A percentile compares a stretch with the other conserved stretches of the same genome.
phyloP scores from a whole-genome alignment of 2,113 vertebrate genomes.

The Helogale parvula region DNA sequence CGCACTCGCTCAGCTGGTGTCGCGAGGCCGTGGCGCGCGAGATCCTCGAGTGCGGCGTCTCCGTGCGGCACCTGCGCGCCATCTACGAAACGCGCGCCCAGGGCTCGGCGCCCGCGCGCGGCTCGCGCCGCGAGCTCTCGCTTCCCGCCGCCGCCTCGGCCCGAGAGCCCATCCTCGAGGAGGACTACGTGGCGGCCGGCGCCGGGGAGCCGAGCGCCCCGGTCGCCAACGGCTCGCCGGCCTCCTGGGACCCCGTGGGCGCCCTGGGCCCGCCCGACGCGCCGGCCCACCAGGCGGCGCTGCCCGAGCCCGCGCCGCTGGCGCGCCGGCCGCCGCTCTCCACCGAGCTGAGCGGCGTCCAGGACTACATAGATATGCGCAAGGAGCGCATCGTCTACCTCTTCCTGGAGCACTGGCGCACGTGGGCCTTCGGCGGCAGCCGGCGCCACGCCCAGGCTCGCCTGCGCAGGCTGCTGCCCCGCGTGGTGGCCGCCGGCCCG shows the following conservation, averaged over 20 bases:
- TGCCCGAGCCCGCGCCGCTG: slow-evolving; percentile 85
- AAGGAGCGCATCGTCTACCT: slow-evolving; percentile 95
- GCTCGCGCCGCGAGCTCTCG: slow-evolving; percentile 83
- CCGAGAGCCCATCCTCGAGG: slow-evolving; percentile 87
- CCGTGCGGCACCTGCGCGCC: slow-evolving; percentile 94
- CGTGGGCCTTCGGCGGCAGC: slow-evolving; percentile 88
- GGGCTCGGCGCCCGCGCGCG: slow-evolving; percentile 60
- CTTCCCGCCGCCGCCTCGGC: slow-evolving; percentile 83
- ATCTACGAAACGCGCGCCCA: slow-evolving; percentile 91
- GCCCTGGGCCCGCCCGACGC: not conserved
- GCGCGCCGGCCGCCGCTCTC: slow-evolving; percentile 86
- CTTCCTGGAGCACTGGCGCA: slow-evolving; percentile 96
- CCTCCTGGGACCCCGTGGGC: not conserved
- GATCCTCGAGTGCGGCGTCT: slow-evolving; percentile 95
- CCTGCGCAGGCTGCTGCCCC: slow-evolving; percentile 68
- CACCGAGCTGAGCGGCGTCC: slow-evolving; percentile 88
- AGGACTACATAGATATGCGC: slow-evolving; percentile 90
- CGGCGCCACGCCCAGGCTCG: slow-evolving; percentile 82
- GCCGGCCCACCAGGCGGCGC: slow-evolving; percentile 36
- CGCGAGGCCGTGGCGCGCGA: slow-evolving; percentile 94
- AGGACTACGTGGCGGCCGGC: slow-evolving; percentile 81
- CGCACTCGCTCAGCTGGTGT: slow-evolving; percentile 92
- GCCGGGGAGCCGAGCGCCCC: not conserved
- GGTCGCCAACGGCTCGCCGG: slow-evolving; percentile 64
- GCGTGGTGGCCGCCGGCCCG: not conserved